Conservation (phyloP, 2,797 vertebrate genomes). For the Tinamus major region DNA sequence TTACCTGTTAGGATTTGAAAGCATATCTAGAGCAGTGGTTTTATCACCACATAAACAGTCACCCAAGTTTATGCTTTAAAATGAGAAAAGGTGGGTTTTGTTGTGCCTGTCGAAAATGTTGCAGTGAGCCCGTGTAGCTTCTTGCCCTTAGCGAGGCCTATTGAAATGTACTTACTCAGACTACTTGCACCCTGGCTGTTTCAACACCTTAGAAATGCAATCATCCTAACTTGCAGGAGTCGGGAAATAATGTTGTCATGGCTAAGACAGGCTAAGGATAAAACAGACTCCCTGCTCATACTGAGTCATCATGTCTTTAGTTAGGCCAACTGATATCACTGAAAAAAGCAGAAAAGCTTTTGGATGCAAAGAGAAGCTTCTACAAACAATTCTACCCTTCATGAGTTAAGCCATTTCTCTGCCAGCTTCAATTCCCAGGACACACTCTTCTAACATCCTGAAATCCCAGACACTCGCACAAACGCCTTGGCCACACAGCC, state of each 20-base stretch:
- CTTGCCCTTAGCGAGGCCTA: not conserved
- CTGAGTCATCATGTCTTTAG: accelerated
- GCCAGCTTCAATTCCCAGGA: not conserved
- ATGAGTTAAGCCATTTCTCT: not conserved
- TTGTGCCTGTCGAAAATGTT: not conserved
- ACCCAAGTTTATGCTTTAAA: not conserved
- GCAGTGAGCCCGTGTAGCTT: not conserved
- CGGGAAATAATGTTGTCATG: not conserved
- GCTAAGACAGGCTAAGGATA: not conserved
- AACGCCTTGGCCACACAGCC: not conserved
- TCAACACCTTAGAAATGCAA: not conserved
- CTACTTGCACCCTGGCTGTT: not conserved
- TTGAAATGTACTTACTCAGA: not conserved
- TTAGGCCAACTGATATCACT: not conserved
- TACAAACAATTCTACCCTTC: not conserved
- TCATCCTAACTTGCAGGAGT: not conserved
- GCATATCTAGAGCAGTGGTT: not conserved
- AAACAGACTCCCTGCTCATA: not conserved
- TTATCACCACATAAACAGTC: not conserved
- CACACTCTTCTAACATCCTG: not conserved
- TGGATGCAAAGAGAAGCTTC: not conserved
- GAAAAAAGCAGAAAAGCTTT: not conserved
- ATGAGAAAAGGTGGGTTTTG: accelerated
- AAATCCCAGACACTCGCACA: not conserved
- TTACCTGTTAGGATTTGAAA: not conserved